Evolutionary conservation across 2,797 vertebrate species (phyloP).

Genomic region (Lithobates sylvaticus): DNA sequence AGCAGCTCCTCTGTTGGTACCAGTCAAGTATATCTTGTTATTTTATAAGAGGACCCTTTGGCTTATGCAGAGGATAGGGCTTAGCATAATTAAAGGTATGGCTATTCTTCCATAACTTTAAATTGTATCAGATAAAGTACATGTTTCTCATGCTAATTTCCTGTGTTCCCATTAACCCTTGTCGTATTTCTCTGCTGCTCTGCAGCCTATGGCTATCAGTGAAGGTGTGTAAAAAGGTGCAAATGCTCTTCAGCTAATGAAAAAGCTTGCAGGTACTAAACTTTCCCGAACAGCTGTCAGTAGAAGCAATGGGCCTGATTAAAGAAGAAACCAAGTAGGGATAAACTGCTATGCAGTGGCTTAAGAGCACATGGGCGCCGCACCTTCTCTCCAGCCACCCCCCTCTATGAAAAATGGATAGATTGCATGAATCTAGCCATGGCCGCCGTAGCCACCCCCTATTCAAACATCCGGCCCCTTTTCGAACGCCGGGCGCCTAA

Average conservation of each 20-base stretch:
- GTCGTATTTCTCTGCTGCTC: neutral
- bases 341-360: neutral
- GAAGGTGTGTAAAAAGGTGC: neutral
- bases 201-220: neutral
- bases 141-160: slow-evolving; percentile 48
- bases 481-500: too few relatives aligned
- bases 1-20: slow-evolving; percentile 35
- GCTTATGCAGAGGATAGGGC: slow-evolving; percentile 52
- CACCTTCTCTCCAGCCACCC: too few relatives aligned
- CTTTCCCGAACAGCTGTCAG: too few relatives aligned
- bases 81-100: slow-evolving; percentile 64
- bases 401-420: too few relatives aligned
- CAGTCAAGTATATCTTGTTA: slow-evolving; percentile 63
- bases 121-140: slow-evolving; percentile 49
- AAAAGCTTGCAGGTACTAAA: too few relatives aligned
- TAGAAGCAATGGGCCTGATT: too few relatives aligned
- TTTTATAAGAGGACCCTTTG: slow-evolving; percentile 57
- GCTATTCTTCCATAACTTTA: slow-evolving; percentile 62
- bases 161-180: slow-evolving; percentile 49
- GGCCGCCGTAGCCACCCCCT: too few relatives aligned
- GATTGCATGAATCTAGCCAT: too few relatives aligned
- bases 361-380: too few relatives aligned
- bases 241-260: too few relatives aligned
- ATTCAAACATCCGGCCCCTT: too few relatives aligned
- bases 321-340: neutral